phyloP scores from a whole-genome alignment of 2,113 vertebrate genomes.

The Heptranchias perlo region DNA sequence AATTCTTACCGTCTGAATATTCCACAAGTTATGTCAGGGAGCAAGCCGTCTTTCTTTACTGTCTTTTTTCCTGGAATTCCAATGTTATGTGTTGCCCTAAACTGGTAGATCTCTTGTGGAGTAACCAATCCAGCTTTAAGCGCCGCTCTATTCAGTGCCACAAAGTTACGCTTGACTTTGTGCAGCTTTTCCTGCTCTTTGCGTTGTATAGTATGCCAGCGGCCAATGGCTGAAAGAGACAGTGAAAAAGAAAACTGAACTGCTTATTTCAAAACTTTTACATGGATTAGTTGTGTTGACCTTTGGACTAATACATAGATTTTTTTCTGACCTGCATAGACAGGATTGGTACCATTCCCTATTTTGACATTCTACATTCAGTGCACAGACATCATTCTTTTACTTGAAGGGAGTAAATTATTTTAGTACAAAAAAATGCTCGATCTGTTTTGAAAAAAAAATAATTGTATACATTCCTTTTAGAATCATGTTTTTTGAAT shows the following conservation, averaged over 20 bases:
- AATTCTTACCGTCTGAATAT: slow-evolving; percentile 58
- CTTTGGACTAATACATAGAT: not conserved
- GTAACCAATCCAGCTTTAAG: slow-evolving; percentile 66
- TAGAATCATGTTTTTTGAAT: not conserved
- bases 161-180: slow-evolving; percentile 56
- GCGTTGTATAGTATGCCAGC: slow-evolving; percentile 57
- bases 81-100: slow-evolving; percentile 56
- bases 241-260: slow-evolving; percentile 29
- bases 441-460: not conserved
- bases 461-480: not conserved
- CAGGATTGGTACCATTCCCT: not conserved
- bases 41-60: slow-evolving; percentile 36
- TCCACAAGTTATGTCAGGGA: slow-evolving; percentile 58
- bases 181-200: slow-evolving; percentile 37
- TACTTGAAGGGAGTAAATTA: not conserved
- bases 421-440: too few relatives aligned
- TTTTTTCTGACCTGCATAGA: not conserved
- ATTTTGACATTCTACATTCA: not conserved
- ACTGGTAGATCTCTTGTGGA: slow-evolving; percentile 60
- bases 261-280: not conserved
- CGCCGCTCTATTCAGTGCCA: slow-evolving; percentile 65
- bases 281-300: not conserved
- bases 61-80: slow-evolving; percentile 7
- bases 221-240: slow-evolving; percentile 61
- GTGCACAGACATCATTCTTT: not conserved